These are phyloP conservation scores for Microtus ochrogaster DNA, from an alignment of 2,113 vertebrate species.

Conservation along the genomic window DNA sequence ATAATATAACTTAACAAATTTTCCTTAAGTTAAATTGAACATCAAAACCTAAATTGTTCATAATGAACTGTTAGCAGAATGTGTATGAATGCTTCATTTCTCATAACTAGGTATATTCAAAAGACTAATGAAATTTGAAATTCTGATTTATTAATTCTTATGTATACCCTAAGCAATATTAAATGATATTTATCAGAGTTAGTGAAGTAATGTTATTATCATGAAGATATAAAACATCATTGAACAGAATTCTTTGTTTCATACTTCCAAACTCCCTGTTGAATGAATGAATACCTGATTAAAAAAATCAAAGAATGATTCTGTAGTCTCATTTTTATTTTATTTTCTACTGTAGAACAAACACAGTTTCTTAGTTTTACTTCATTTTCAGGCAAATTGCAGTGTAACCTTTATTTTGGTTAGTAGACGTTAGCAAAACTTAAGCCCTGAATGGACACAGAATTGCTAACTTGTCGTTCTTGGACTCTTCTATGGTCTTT, in stretches of 20 bases:
- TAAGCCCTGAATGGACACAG: not conserved
- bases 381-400: not conserved
- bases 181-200: not conserved
- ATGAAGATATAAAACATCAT: not conserved
- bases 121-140: not conserved
- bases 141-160: not conserved
- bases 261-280: not conserved
- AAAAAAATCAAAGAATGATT: not conserved
- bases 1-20: not conserved
- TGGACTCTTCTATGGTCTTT: not conserved
- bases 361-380: rapidly evolving
- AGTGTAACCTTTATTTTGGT: not conserved
- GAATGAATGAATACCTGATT: not conserved
- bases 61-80: not conserved
- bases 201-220: not conserved
- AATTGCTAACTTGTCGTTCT: not conserved
- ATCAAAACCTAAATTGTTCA: not conserved
- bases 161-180: not conserved
- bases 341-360: not conserved
- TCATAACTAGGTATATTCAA: not conserved
- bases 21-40: not conserved
- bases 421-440: not conserved
- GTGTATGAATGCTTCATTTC: not conserved
- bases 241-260: not conserved
- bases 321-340: not conserved